A percentile compares a stretch with the other conserved stretches of the same genome.
phyloP scores from a whole-genome alignment of 92 coral and sea anemone genomes.

The Nematostella vectensis region DNA sequence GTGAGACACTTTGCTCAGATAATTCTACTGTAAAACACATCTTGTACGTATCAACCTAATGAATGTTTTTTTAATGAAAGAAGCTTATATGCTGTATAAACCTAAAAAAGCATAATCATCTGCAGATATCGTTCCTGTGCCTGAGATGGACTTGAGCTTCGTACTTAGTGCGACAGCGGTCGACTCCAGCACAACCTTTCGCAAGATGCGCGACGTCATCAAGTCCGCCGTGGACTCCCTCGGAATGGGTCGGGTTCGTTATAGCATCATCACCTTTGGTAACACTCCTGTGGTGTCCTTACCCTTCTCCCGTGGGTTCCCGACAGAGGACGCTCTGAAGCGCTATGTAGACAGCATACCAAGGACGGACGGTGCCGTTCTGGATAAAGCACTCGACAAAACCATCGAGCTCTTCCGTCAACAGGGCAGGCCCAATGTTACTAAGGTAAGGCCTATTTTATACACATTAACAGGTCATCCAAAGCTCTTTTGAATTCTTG shows the following conservation, averaged over 20 bases:
- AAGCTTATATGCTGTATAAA: too few relatives aligned
- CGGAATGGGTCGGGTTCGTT: conserved; percentile 43
- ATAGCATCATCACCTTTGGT: conserved; percentile 52
- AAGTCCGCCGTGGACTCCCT: conserved; percentile 44
- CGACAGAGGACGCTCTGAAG: conserved; percentile 22
- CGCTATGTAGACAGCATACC: conserved; percentile 10
- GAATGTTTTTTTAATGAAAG: too few relatives aligned
- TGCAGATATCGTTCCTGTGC: conserved; percentile 34
- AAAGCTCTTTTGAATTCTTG: background rate
- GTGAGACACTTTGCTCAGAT: too few relatives aligned
- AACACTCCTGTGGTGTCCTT: conserved; percentile 32
- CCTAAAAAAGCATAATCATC: too few relatives aligned
- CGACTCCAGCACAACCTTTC: conserved; percentile 41
- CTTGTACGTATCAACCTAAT: too few relatives aligned
- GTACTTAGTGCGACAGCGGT: conserved; percentile 44
- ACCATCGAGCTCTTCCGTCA: conserved; percentile 27
- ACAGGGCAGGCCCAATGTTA: conserved; percentile 22
- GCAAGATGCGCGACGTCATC: conserved; percentile 50
- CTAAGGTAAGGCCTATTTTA: conserved; percentile 23
- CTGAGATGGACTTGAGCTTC: conserved; percentile 59
- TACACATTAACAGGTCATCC: background rate
- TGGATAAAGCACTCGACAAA: conserved; percentile 29
- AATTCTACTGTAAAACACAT: too few relatives aligned
- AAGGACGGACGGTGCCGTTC: conserved; percentile 9
- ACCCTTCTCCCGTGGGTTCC: conserved; percentile 18